Conservation (phyloP, 2,888 invertebrate species). For the Ptychoptera contaminata region DNA sequence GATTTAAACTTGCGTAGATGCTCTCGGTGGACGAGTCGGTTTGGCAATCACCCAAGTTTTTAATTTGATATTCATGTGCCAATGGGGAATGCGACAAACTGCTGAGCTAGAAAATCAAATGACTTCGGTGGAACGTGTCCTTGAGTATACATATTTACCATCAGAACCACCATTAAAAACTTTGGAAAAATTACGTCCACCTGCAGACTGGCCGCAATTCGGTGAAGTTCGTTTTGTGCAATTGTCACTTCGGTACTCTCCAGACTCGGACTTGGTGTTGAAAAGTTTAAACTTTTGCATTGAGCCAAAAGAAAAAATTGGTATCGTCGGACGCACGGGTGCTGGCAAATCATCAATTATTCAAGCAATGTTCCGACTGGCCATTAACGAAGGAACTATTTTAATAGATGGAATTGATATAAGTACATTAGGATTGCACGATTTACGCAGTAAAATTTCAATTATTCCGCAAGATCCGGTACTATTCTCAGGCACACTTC, state of each 20-base stretch:
- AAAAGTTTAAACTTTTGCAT: conserved; percentile 45
- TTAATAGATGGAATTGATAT: conserved; percentile 52
- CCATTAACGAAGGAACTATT: conserved; percentile 53
- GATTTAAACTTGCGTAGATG: conserved; percentile 5
- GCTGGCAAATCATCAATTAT: conserved; percentile 66
- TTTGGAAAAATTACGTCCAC: conserved; percentile 3
- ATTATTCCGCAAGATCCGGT: conserved; percentile 80
- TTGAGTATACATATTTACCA: conserved; percentile 42
- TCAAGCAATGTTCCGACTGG: conserved; percentile 54
- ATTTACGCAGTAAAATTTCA: conserved; percentile 56
- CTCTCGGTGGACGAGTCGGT: conserved; percentile 34
- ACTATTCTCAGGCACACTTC: conserved; percentile 54
- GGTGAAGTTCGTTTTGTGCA: conserved; percentile 45
- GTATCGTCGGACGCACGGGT: conserved; percentile 66
- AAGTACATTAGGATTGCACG: conserved; percentile 47
- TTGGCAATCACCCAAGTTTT: conserved; percentile 37
- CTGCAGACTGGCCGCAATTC: conserved; percentile 39
- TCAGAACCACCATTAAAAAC: conserved; percentile 24
- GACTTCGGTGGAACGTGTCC: conserved; percentile 49
- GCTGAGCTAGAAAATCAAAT: conserved; percentile 47
- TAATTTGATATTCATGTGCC: conserved; percentile 33
- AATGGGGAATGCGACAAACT: conserved; percentile 54
- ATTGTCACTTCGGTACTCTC: conserved; percentile 46
- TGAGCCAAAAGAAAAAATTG: conserved; percentile 36
- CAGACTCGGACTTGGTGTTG: conserved; percentile 48